Evolutionary conservation across 2,888 invertebrate genomes (phyloP).

Genomic region (Nysson spinosus): DNA sequence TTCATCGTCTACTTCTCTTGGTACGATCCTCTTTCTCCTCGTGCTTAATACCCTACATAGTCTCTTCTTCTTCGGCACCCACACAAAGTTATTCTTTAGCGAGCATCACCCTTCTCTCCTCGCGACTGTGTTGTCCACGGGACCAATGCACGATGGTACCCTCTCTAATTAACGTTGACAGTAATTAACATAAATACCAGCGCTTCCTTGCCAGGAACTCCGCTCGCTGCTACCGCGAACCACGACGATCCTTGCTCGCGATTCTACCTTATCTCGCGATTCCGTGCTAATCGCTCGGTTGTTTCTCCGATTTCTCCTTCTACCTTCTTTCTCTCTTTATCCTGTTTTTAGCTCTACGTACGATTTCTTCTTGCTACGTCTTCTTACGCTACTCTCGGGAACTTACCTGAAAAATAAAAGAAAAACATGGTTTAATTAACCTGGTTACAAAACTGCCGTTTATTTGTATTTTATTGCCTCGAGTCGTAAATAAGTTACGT

Average conservation of each 20-base stretch:
- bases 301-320: conserved; percentile 55
- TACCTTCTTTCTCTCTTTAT: conserved; percentile 16
- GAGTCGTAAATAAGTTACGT: too few species aligned
- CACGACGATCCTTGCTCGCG: conserved; percentile 59
- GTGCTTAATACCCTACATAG: conserved; percentile 6
- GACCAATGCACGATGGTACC: conserved; percentile 50
- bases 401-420: conserved; percentile 60
- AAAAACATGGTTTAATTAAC: conserved; percentile 20
- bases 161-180: conserved; percentile 76
- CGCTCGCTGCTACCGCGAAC: conserved; percentile 36
- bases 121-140: conserved; percentile 10
- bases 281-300: conserved; percentile 63
- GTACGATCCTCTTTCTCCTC: conserved; percentile 11
- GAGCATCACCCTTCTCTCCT: background rate
- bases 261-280: conserved; percentile 68
- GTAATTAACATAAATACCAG: conserved; percentile 77
- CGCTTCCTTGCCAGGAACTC: conserved; percentile 67
- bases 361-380: background rate
- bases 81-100: conserved; percentile 44
- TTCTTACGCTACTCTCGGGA: background rate
- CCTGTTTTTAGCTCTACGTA: background rate
- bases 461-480: too few species aligned
- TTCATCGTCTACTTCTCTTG: background rate
- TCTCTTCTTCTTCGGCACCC: too few species aligned
- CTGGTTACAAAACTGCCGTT: too few species aligned